These are phyloP conservation scores for Onychomys leucogaster DNA, from an alignment of 2,797 vertebrate species.

Conservation along the genomic window DNA sequence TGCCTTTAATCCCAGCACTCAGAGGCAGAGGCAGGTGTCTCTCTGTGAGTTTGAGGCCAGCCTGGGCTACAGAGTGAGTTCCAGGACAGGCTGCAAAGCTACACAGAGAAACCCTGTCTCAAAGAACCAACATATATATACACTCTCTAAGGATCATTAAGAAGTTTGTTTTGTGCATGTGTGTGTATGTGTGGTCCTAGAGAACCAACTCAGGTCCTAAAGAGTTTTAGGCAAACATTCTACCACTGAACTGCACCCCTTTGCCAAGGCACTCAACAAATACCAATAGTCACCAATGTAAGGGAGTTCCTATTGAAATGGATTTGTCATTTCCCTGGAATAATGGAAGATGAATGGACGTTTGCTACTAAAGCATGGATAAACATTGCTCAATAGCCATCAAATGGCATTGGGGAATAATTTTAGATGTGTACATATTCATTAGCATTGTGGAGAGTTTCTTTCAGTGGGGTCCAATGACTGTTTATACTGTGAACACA, in stretches of 20 bases:
- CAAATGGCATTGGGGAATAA: background rate
- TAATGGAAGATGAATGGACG: background rate
- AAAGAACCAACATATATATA: too few species aligned
- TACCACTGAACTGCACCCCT: background rate
- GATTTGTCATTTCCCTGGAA: background rate
- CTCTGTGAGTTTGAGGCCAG: too few species aligned
- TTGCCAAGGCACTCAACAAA: background rate
- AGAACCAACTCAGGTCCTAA: background rate
- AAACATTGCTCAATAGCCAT: background rate
- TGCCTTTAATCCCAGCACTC: too few species aligned
- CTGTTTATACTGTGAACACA: too few species aligned
- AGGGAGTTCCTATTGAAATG: background rate
- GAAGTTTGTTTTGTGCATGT: background rate
- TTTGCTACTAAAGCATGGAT: too few species aligned
- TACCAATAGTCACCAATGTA: background rate
- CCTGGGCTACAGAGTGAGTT: too few species aligned
- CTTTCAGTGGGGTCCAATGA: fast-evolving
- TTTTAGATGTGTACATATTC: background rate
- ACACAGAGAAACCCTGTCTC: too few species aligned
- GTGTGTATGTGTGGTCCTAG: background rate
- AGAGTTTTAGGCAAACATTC: background rate
- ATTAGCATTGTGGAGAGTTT: background rate
- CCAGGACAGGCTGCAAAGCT: too few species aligned
- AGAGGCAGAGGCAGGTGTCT: too few species aligned
- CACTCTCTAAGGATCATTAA: background rate